Conservation (phyloP, 2,888 invertebrate species). For the Caenorhabditis sp. region DNA sequence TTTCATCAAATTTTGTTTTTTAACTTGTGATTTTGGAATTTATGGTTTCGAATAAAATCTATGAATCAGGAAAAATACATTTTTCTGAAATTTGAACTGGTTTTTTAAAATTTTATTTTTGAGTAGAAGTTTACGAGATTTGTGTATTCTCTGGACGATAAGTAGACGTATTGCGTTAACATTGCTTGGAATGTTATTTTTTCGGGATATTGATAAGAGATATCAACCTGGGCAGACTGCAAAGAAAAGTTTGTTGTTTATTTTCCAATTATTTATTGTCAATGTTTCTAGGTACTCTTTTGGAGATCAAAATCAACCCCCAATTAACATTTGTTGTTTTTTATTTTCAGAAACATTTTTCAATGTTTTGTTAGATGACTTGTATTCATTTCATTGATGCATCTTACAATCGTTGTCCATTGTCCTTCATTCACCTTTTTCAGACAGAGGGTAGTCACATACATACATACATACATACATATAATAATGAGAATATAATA, state of each 20-base stretch:
- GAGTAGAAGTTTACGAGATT: no score
- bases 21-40: neutral
- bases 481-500: neutral
- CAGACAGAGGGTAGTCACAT: neutral
- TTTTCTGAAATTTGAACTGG: neutral
- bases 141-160: no score
- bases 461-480: neutral
- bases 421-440: neutral
- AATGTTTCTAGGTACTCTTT: no score
- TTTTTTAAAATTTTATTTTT: neutral
- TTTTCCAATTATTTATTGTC: no score
- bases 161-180: no score
- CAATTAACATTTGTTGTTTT: no score
- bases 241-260: no score
- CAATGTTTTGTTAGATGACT: neutral
- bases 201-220: no score
- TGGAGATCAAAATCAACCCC: no score
- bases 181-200: no score
- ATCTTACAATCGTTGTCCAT: neutral
- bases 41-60: slow-evolving; percentile 2
- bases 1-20: neutral
- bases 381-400: slow-evolving; percentile 2
- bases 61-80: neutral
- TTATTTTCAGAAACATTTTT: no score
- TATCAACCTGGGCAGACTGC: no score